Conservation (phyloP, 2,888 invertebrate genomes). For the Muschampia plurimacula region DNA sequence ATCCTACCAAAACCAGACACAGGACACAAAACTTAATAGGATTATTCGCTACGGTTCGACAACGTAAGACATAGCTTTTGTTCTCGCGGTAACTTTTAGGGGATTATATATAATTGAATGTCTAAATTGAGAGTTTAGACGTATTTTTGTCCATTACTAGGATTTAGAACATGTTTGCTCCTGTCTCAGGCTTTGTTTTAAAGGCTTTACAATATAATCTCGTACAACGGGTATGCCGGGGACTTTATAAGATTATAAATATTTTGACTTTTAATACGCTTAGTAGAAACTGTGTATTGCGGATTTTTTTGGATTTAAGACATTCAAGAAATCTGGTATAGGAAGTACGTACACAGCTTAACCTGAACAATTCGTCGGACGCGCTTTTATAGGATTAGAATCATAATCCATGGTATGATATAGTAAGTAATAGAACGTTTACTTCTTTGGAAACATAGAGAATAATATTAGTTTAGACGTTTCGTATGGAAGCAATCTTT, state of each 20-base stretch:
- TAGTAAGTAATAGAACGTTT: no score
- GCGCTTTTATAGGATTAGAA: constrained; percentile 10
- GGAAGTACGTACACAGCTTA: neutral
- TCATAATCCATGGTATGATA: neutral
- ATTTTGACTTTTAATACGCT: constrained; percentile 1
- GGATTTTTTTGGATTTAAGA: neutral
- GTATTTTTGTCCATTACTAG: constrained; percentile 15
- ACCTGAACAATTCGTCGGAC: neutral
- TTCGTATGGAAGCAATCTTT: no score
- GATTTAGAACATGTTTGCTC: constrained; percentile 31
- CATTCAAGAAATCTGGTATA: neutral
- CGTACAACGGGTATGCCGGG: constrained; percentile 36
- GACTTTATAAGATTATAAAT: constrained; percentile 44
- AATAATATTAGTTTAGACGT: neutral
- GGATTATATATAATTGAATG: constrained; percentile 21
- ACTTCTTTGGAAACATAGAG: neutral
- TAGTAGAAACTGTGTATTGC: neutral
- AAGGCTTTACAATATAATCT: constrained; percentile 17
- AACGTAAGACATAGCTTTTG: constrained; percentile 5
- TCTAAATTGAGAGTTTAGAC: constrained; percentile 21
- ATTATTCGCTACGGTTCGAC: constrained; percentile 24
- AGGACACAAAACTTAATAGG: constrained; percentile 20
- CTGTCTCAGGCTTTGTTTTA: constrained; percentile 23
- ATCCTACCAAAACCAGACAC: neutral
- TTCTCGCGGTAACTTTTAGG: constrained; percentile 30